Evolutionary conservation across 2,888 invertebrate species (phyloP).

Genomic region (Polydrusus pterygomalis): DNA sequence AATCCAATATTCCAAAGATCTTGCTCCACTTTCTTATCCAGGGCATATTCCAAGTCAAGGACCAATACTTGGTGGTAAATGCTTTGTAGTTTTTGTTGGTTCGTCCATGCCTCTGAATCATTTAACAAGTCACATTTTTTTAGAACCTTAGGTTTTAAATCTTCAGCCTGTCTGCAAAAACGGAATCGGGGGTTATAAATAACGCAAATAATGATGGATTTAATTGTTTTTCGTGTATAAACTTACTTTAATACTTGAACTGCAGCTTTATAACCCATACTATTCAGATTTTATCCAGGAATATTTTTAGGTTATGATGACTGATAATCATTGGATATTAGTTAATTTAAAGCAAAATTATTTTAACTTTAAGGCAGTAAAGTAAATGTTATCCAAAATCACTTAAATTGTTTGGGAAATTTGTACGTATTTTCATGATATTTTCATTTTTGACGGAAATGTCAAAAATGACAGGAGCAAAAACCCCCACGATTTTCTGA

Average conservation of each 20-base stretch:
- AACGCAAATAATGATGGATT: background rate
- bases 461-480: constrained; percentile 8
- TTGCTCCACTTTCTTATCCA: constrained; percentile 92
- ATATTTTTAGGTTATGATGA: constrained; percentile 30
- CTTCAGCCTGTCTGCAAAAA: constrained; percentile 81
- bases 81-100: constrained; percentile 75
- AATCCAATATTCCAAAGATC: constrained; percentile 93
- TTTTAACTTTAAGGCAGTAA: background rate
- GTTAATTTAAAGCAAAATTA: background rate
- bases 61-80: constrained; percentile 83
- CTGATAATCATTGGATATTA: constrained; percentile 15
- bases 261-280: constrained; percentile 86
- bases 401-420: constrained; percentile 21
- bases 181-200: background rate
- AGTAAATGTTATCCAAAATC: constrained; percentile 25
- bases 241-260: constrained; percentile 84
- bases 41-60: constrained; percentile 87
- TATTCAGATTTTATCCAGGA: constrained; percentile 24
- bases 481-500: background rate
- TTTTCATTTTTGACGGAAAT: constrained; percentile 24
- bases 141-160: constrained; percentile 79
- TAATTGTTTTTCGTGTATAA: background rate
- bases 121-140: constrained; percentile 74
- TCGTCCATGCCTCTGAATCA: constrained; percentile 69
- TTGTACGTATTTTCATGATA: constrained; percentile 21